Evolutionary conservation across 1,140 invertebrate genomes (phyloP), one percentile per base, ranked within the genome.

Genomic region (Gyrodactylus salaris): DNA sequence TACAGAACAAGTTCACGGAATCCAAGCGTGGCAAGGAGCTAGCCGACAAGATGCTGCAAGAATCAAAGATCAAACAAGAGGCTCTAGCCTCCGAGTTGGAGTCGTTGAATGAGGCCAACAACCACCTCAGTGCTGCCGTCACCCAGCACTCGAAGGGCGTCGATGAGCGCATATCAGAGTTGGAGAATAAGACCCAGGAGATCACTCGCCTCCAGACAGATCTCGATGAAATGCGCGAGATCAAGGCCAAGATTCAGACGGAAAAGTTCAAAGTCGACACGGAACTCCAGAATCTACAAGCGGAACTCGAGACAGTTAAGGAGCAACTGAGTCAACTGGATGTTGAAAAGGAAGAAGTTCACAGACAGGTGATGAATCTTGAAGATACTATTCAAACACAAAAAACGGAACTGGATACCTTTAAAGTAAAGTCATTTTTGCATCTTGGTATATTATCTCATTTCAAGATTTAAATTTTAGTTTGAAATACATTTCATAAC

Each of bases 91-190:
- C 23, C 2, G 69, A 70, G 21, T 20, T 25, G 26, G 69, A 70
- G 69, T 70, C 69, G 69, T 26, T 70, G 69, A 70, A 24, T 25
- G 69, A 70, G 21, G 69, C 69, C 2, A 70, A 70, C 69, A 70
- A 70, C 69, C 2, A 24, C 69, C 23, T 70, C 23, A 70, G 23
- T 20, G 23, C 69, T 20, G 69, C 69, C 20, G 23, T 70, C 23
- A 26, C 7, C 69, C 69, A 70, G 21, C 23, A 26, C 21, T 25
- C 23, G 7, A 70, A 70, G 22, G 26, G 69, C 21, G 23, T 70
- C 20, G 69, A 70, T 7, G 69, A 70, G 21, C 23, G 26, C 23
- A 26, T 25, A 16, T 16, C 7, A 16, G 69, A 70, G 69, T 16
- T 70, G 2, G 69, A 70, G 22, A 20, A 7, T 16, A 70, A 70